Base-by-base conservation (phyloP, 2,113 vertebrate genomes). In the Paralichthys olivaceus region DNA sequence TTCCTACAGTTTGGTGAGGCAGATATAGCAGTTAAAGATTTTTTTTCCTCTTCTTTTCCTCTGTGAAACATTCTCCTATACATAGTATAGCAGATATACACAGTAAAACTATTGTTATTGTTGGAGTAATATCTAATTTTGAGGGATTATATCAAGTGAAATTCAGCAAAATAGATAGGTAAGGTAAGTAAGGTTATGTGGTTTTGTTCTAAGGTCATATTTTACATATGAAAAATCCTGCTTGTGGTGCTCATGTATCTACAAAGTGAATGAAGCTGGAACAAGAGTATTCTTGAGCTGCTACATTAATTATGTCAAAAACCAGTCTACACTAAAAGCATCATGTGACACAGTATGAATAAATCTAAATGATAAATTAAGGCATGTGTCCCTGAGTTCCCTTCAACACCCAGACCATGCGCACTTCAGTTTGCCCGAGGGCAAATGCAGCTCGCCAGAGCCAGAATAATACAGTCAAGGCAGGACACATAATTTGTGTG, bases 1-100 rank as follows among this genome's bases (percentile, higher is more conserved):
- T 92, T 69, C 95, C 97, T 98, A 29, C 26, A 62, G 80, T 37
- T 59, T 67, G 62, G 53, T 62, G 45, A 72, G 34, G 51, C 29
- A 65, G 40, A 81, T 57, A 34, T 26, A 29, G 23, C 22, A 14
- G 57, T 54, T n/a, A 34, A 5, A 40, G 3, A 40, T 3, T 12
- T 40, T 3, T 40, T 71, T 23, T 19, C 47, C 17, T 67, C 64
- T 58, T 5, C 6, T 28, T 7, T 55, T 26, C 2, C 0, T 57
- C 28, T 61, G 11, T 45, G 22, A 77, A 61, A 47, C n/a, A 8
- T 53, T 51, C 14, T n/a, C 5, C 47, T 40, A 53, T 40, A 40
- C 37, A 40, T 40, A 40, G 37, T 40, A 40, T 40, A 40, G 37
- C 37, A 40, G 37, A 40, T 7, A 11, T 15, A n/a, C 13, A 69